Evolutionary conservation across 2,113 vertebrate genomes (phyloP).

Genomic region (Cephalopholis sonnerati): DNA sequence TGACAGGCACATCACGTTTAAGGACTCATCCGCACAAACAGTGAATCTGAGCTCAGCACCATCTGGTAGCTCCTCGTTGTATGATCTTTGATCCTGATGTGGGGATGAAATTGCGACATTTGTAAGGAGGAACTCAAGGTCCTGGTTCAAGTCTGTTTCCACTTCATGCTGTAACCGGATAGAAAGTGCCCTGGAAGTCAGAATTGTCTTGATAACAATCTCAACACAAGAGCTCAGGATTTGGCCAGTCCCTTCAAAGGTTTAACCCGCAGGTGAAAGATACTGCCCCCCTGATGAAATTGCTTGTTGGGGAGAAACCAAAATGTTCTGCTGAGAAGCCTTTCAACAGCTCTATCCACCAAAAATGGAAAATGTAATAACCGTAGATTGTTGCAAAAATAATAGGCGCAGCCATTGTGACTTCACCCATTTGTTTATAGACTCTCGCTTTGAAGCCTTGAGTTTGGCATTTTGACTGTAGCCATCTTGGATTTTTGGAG

Average conservation of each 20-base stretch:
- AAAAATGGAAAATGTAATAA: neutral
- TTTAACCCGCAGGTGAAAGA: slow-evolving; percentile 35
- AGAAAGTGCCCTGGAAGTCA: slow-evolving; percentile 18
- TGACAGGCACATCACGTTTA: neutral
- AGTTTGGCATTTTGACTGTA: no score
- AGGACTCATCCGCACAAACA: neutral
- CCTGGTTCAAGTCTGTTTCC: slow-evolving; percentile 3
- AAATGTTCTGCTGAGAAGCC: slow-evolving; percentile 6
- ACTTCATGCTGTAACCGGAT: slow-evolving; percentile 6
- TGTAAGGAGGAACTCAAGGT: slow-evolving; percentile 4
- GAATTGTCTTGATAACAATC: slow-evolving; percentile 31
- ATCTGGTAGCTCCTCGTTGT: neutral
- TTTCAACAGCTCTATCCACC: neutral
- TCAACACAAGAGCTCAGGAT: slow-evolving; percentile 22
- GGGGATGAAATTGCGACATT: slow-evolving; percentile 19
- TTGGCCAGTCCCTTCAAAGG: slow-evolving; percentile 38
- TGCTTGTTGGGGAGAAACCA: slow-evolving; percentile 3
- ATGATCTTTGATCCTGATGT: slow-evolving; percentile 24
- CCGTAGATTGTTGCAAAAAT: no score
- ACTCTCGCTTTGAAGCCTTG: no score
- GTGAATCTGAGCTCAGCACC: neutral
- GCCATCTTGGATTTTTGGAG: no score
- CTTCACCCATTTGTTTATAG: no score
- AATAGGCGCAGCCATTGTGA: no score
- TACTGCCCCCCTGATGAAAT: neutral